These are phyloP conservation scores for Schizotus pectinicornis DNA, from an alignment of 2,888 invertebrate species.

Conservation along the genomic window DNA sequence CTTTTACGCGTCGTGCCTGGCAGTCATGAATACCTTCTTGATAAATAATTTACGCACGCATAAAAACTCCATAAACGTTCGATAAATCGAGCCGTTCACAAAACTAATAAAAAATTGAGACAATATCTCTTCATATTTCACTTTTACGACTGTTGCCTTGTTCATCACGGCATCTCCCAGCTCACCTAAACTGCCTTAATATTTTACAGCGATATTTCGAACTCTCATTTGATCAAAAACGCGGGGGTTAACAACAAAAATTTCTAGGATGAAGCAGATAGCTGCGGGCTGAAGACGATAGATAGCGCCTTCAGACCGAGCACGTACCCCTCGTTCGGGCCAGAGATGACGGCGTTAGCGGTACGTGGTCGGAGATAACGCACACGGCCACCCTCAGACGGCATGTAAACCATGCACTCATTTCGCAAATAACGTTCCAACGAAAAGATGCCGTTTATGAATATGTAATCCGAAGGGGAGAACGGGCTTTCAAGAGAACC, in stretches of 20 bases:
- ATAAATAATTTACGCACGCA: slow-evolving; percentile 22
- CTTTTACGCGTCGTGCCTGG: too few species aligned
- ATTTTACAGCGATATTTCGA: slow-evolving; percentile 20
- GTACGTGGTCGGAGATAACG: slow-evolving; percentile 30
- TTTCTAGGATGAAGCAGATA: slow-evolving; percentile 19
- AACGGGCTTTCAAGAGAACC: too few species aligned
- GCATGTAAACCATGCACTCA: slow-evolving; percentile 23
- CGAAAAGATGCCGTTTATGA: slow-evolving; percentile 26
- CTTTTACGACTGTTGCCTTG: slow-evolving; percentile 14
- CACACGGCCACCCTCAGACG: slow-evolving; percentile 13
- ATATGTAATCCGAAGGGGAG: slow-evolving; percentile 14
- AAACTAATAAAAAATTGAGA: slow-evolving; percentile 26
- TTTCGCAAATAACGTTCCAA: slow-evolving; percentile 24
- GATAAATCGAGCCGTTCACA: slow-evolving; percentile 18
- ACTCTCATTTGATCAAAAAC: slow-evolving; percentile 24
- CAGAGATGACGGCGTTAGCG: slow-evolving; percentile 29
- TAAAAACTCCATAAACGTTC: slow-evolving; percentile 21
- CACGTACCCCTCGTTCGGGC: slow-evolving; percentile 34
- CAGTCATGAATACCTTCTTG: slow-evolving; percentile 5
- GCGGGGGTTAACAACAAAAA: slow-evolving; percentile 26
- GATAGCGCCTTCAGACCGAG: slow-evolving; percentile 29
- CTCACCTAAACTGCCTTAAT: slow-evolving; percentile 12
- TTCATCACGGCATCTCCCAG: neutral
- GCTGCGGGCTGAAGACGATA: slow-evolving; percentile 31
- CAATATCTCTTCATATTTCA: slow-evolving; percentile 19